A percentile compares a stretch with the other conserved stretches of the same genome.
Evolutionary conservation across 2,888 invertebrate species (phyloP).

Genomic region (Amblyjoppa fuscipennis): DNA sequence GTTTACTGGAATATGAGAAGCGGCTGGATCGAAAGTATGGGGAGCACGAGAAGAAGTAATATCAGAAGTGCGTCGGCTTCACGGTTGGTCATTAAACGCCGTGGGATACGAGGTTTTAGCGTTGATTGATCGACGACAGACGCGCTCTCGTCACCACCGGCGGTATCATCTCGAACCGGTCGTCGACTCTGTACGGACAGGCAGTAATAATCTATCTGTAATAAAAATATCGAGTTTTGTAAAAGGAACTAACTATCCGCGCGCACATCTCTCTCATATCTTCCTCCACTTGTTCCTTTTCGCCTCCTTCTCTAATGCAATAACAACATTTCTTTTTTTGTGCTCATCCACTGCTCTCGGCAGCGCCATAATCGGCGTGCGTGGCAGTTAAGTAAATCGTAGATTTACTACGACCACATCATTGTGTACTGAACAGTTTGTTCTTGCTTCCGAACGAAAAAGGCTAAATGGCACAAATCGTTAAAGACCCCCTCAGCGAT

Average conservation of each 20-base stretch:
- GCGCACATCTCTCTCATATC: neutral
- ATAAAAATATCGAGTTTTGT: slow-evolving; percentile 5
- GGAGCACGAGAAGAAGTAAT: slow-evolving; percentile 11
- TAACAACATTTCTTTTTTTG: slow-evolving; percentile 16
- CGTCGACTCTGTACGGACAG: neutral
- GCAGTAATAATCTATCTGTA: slow-evolving; percentile 9
- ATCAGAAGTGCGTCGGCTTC: slow-evolving; percentile 12
- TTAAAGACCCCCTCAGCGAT: slow-evolving; percentile 9
- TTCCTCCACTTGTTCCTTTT: neutral
- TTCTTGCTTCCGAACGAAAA: slow-evolving; percentile 12
- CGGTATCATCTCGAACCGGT: slow-evolving; percentile 16
- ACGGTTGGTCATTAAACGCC: slow-evolving; percentile 44
- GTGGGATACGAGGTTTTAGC: slow-evolving; percentile 29
- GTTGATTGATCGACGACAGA: slow-evolving; percentile 48
- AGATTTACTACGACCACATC: neutral
- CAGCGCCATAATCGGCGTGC: slow-evolving; percentile 11
- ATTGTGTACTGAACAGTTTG: neutral
- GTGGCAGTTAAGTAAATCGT: neutral
- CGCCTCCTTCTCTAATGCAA: slow-evolving; percentile 34
- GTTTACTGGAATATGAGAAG: slow-evolving; percentile 7
- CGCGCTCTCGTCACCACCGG: slow-evolving; percentile 31
- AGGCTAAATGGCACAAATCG: slow-evolving; percentile 41
- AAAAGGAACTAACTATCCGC: slow-evolving; percentile 4
- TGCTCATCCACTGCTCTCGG: slow-evolving; percentile 2
- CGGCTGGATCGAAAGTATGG: neutral